Percentiles rank a stretch among this genome's conserved stretches.
phyloP scores from a whole-genome alignment of 1,140 invertebrate species.

The Rhopalosiphum padi region DNA sequence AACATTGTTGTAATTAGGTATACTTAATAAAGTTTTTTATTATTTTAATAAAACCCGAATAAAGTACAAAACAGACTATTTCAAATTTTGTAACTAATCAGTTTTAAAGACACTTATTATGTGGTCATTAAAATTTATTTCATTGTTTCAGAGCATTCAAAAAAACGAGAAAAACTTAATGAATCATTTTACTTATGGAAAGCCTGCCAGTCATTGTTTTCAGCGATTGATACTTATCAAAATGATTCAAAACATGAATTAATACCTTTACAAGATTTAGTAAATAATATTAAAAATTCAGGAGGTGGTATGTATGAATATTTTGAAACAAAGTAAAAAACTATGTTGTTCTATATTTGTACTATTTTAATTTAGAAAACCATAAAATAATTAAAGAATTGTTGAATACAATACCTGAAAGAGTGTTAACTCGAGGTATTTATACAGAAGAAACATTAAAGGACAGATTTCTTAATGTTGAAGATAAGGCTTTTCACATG shows the following conservation, averaged over 20 bases:
- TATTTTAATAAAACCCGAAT: background rate
- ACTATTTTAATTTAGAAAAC: slow-evolving; percentile 66
- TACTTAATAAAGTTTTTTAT: background rate
- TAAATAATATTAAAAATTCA: slow-evolving; percentile 73
- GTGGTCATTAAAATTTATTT: background rate
- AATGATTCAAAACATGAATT: slow-evolving; percentile 67
- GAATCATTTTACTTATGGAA: slow-evolving; percentile 77
- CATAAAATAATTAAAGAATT: slow-evolving; percentile 78
- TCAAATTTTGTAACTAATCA: background rate
- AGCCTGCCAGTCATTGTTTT: slow-evolving; percentile 83
- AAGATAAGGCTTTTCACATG: slow-evolving; percentile 59
- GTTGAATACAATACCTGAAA: slow-evolving; percentile 77
- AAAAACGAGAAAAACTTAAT: slow-evolving; percentile 33
- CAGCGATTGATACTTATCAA: slow-evolving; percentile 72
- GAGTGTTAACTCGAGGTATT: slow-evolving; percentile 80
- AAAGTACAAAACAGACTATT: background rate
- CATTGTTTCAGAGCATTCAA: slow-evolving; percentile 57
- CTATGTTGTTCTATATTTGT: background rate
- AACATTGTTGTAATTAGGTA: too few relatives aligned
- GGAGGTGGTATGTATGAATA: slow-evolving; percentile 68
- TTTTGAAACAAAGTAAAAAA: background rate
- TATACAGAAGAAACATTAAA: slow-evolving; percentile 84
- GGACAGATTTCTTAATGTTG: slow-evolving; percentile 82
- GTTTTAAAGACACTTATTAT: too few relatives aligned
- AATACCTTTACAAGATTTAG: slow-evolving; percentile 78